Percentiles rank a stretch among this genome's conserved stretches.
Conservation (phyloP, 2,797 vertebrate species). For the Manis pentadactyla region DNA sequence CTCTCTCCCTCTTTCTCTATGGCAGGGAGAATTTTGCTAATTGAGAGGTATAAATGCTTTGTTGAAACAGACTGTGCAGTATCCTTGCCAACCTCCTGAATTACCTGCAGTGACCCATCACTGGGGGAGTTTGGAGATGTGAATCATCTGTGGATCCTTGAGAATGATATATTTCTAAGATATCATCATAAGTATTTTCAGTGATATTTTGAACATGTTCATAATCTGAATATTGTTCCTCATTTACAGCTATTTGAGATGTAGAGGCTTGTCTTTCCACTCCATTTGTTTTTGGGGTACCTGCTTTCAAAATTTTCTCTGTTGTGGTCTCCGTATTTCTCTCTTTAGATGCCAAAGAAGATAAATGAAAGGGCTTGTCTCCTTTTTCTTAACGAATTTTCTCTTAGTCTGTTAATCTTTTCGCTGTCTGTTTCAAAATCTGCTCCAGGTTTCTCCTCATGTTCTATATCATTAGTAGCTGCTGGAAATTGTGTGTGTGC, state of each 20-base stretch:
- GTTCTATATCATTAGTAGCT: not conserved
- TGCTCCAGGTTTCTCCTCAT: not conserved
- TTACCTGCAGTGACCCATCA: not conserved
- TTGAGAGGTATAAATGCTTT: not conserved
- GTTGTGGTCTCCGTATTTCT: not conserved
- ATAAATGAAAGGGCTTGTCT: not conserved
- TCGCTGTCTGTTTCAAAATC: not conserved
- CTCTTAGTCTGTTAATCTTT: not conserved
- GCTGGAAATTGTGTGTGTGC: not conserved
- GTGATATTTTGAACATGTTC: constrained; percentile 67
- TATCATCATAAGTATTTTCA: constrained; percentile 73
- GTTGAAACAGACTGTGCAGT: not conserved
- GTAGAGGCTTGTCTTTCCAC: not conserved
- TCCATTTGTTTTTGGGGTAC: not conserved
- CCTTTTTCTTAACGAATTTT: not conserved
- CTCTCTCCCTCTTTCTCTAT: not conserved
- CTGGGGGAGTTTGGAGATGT: not conserved
- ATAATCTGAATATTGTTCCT: not conserved
- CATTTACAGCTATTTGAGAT: not conserved
- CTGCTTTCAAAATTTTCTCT: not conserved
- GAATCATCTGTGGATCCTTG: constrained; percentile 33
- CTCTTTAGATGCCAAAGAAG: not conserved
- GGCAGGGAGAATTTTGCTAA: not conserved
- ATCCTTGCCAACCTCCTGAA: not conserved
- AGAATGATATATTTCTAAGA: constrained; percentile 22